These are phyloP conservation scores for Metaphire vulgaris DNA, from an alignment of 1,140 invertebrate genomes.

Conservation along the genomic window DNA sequence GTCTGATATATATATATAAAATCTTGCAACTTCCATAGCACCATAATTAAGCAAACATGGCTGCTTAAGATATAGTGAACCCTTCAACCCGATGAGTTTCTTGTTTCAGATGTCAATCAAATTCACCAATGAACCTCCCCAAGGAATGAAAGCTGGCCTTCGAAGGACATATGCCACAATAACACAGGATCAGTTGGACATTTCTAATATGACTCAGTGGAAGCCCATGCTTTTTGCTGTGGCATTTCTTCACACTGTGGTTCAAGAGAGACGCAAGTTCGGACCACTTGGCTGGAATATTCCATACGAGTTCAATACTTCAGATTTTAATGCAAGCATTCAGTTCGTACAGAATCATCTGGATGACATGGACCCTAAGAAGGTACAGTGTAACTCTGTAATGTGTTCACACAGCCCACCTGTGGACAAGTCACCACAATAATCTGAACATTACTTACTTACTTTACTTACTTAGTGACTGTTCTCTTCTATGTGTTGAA, in stretches of 20 bases:
- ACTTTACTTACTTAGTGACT: no score
- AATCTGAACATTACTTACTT: no score
- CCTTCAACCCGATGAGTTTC: no score
- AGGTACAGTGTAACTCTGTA: constrained; percentile 53
- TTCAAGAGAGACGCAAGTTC: constrained; percentile 80
- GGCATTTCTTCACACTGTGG: constrained; percentile 67
- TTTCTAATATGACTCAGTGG: constrained; percentile 83
- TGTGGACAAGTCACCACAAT: no score
- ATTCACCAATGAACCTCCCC: constrained; percentile 52
- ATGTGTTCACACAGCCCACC: no score
- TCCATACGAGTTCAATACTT: constrained; percentile 52
- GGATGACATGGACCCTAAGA: constrained; percentile 94
- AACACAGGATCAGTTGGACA: constrained; percentile 73
- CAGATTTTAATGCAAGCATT: constrained; percentile 44
- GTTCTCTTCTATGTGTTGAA: no score
- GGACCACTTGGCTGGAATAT: constrained; percentile 54
- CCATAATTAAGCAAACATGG: no score
- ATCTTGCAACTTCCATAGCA: no score
- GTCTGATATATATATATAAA: no score
- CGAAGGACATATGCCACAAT: constrained; percentile 45
- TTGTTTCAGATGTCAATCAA: constrained; percentile 55
- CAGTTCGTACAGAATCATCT: constrained; percentile 95
- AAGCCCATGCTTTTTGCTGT: constrained; percentile 85
- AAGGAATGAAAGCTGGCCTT: constrained; percentile 51
- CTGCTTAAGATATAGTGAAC: no score